Evolutionary conservation across 2,797 vertebrate genomes (phyloP).

Genomic region (Manis javanica): DNA sequence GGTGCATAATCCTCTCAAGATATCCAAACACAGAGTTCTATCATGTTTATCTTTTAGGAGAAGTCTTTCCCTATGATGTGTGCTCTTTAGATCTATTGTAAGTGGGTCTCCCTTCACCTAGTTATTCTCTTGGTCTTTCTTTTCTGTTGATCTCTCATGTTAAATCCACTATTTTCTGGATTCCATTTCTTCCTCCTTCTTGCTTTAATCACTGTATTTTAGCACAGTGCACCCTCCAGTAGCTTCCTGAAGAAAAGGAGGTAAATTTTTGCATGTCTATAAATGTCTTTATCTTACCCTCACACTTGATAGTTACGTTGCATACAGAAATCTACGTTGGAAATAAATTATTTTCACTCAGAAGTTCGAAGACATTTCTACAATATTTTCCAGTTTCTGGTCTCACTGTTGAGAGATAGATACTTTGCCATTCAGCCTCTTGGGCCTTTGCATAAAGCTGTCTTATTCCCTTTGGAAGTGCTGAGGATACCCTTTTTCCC

Average conservation of each 20-base stretch:
- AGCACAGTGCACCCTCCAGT: neutral
- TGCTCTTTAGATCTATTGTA: neutral
- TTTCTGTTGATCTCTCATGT: neutral
- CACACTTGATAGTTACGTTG: neutral
- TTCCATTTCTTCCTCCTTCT: neutral
- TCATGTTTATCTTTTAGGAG: neutral
- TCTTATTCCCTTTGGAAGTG: neutral
- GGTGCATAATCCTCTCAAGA: neutral
- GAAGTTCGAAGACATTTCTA: neutral
- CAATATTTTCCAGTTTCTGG: neutral
- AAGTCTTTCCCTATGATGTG: neutral
- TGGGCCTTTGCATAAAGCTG: neutral
- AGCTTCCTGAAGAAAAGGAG: neutral
- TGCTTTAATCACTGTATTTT: neutral
- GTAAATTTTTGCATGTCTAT: neutral
- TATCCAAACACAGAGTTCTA: neutral
- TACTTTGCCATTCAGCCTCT: neutral
- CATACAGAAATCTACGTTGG: neutral
- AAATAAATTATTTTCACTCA: constrained; percentile 18
- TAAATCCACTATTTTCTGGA: neutral
- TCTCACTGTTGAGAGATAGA: neutral
- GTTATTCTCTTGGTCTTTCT: neutral
- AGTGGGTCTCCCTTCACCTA: neutral
- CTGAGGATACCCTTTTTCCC: neutral
- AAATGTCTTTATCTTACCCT: neutral